Base-by-base conservation (phyloP, 2,888 invertebrate species). In the Tiliacea citrago region DNA sequence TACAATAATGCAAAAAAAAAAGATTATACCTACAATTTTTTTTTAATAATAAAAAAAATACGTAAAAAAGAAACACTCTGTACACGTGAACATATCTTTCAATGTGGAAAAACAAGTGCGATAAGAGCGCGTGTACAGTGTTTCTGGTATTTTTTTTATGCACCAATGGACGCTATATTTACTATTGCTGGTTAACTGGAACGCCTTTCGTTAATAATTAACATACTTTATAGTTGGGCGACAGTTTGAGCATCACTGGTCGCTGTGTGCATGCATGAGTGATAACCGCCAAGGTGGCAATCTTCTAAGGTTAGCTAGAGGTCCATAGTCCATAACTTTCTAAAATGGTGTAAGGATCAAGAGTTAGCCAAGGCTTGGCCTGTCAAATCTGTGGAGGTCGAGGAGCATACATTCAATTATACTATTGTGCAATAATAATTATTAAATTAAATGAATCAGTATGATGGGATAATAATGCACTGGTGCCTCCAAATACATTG, bases 191-290 rank as follows among this genome's bases (percentile, higher is more conserved):
- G 29, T n/a, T n/a, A n/a, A n/a, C n/a, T n/a, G n/a, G 29, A 2
- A 3, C 29, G 29, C 29, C 29, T 29, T 29, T 29, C 29, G 29
- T 29, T 29, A 29, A 29, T 29, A 29, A 29, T 29, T 29, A 29
- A 29, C 29, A 29, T 29, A 2, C 29, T 39, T 5, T n/a, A 10
- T 18, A 16, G 42, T 21, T 35, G 9, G 18, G 29, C 10, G 47
- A 18, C 55, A 47, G 39, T 62, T 77, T 77, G 39, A 69, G 51
- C 5, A 60, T n/a, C 53, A 5, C 53, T 61, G 49, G 61, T 21
- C 21, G 13, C 24, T 57, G 29, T 29, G 29, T n/a, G 61, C 35
- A 57, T 69, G 55, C 42, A n/a, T 57, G n/a, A 62, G n/a, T 75
- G 18, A n/a, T n/a, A 57, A n/a, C 10, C 35, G 12, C 58, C 21